These are phyloP conservation scores for Micrastur ruficollis DNA, from an alignment of 2,797 vertebrate species.

Conservation along the genomic window DNA sequence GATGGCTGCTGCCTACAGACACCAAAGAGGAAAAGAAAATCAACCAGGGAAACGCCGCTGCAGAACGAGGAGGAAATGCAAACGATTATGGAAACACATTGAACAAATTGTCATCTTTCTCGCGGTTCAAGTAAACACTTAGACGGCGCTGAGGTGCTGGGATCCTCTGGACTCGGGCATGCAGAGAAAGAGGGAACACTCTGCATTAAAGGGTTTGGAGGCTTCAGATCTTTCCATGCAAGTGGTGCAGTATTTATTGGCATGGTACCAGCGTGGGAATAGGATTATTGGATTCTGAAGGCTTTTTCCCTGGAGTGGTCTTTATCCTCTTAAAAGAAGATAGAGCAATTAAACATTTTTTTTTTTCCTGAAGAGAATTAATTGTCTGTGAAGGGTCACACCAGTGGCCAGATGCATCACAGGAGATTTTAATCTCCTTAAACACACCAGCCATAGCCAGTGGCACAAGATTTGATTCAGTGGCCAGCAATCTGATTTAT, in stretches of 20 bases:
- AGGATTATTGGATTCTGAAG: constrained; percentile 55
- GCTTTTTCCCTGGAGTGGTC: constrained; percentile 40
- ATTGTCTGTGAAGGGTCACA: constrained; percentile 12
- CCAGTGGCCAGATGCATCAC: neutral
- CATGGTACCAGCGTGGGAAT: neutral
- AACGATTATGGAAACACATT: neutral
- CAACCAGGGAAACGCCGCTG: neutral
- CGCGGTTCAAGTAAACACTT: neutral
- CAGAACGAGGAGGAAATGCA: neutral
- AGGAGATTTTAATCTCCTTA: constrained; percentile 21
- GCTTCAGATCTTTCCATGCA: neutral
- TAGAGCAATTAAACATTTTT: constrained; percentile 30
- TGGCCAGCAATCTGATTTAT: neutral
- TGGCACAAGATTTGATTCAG: neutral
- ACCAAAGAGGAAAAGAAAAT: neutral
- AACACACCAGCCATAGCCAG: neutral
- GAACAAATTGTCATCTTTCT: neutral
- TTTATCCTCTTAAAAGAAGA: constrained; percentile 59
- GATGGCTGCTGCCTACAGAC: neutral
- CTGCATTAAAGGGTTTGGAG: neutral
- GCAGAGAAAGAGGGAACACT: neutral
- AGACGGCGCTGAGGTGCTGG: neutral
- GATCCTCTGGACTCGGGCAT: neutral
- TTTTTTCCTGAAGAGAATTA: constrained; percentile 7
- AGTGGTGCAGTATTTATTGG: neutral